Evolutionary conservation across 1,140 invertebrate genomes (phyloP).

Genomic region (Zaprionus lachaisei): DNA sequence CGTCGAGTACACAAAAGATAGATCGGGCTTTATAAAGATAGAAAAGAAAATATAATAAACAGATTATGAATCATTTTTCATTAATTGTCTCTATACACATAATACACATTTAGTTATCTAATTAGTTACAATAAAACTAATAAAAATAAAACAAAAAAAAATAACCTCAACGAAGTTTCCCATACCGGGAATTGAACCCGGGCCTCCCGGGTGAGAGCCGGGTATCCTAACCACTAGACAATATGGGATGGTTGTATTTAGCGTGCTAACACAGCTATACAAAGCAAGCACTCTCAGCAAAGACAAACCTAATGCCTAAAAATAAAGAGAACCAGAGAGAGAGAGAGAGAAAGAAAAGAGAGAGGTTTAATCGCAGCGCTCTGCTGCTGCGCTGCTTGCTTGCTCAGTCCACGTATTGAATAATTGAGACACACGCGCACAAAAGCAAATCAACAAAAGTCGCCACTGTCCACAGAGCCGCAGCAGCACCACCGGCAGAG

Average conservation of each 20-base stretch:
- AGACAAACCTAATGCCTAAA: conserved; percentile 22
- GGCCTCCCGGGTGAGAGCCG: conserved; percentile 92
- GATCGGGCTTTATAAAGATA: conserved; percentile 11
- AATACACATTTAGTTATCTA: neutral
- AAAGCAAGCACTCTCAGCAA: neutral
- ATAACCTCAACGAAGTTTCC: conserved; percentile 87
- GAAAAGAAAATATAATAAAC: neutral
- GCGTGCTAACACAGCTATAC: neutral
- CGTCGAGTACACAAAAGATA: conserved; percentile 1
- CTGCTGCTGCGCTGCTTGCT: conserved; percentile 10
- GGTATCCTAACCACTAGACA: conserved; percentile 84
- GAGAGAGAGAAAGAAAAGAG: neutral
- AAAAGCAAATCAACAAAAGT: conserved; percentile 36
- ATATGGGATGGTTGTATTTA: neutral
- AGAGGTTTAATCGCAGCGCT: neutral
- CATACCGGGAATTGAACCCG: conserved; percentile 94
- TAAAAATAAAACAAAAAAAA: conserved; percentile 5
- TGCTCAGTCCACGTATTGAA: conserved; percentile 24
- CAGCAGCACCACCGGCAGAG: conserved; percentile 5
- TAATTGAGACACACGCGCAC: conserved; percentile 34
- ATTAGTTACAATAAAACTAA: neutral
- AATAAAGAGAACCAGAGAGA: conserved; percentile 4
- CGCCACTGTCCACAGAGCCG: conserved; percentile 30
- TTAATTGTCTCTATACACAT: too few species aligned
- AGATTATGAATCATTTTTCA: neutral